Percentiles rank a stretch among this genome's conserved stretches.
phyloP scores from a whole-genome alignment of 2,888 invertebrate genomes.

The Galerucella nymphaeae region DNA sequence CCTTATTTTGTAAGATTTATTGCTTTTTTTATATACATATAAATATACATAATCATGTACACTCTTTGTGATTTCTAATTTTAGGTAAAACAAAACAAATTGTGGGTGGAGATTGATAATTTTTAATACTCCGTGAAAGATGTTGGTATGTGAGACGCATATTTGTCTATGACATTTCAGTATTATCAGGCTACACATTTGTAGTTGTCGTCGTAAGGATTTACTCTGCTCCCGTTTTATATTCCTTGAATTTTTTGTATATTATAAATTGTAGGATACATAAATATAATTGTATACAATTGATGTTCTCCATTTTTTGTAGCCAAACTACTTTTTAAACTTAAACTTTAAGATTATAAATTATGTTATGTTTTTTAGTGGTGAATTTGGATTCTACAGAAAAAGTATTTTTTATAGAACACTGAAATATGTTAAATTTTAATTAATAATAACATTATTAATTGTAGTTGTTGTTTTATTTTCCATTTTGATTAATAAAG shows the following conservation, averaged over 20 bases:
- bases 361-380: constrained; percentile 34
- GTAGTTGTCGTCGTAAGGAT: neutral
- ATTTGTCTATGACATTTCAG: constrained; percentile 1
- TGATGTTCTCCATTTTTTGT: constrained; percentile 25
- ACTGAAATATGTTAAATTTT: constrained; percentile 38
- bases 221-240: neutral
- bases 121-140: neutral
- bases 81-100: neutral
- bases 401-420: constrained; percentile 37
- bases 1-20: neutral
- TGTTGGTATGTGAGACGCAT: neutral
- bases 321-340: constrained; percentile 30
- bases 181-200: neutral
- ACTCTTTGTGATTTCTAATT: constrained; percentile 1
- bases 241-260: neutral
- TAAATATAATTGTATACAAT: neutral
- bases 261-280: neutral
- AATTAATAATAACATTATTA: constrained; percentile 36
- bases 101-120: neutral
- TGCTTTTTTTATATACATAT: constrained; percentile 2
- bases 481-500: neutral
- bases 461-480: constrained; percentile 21
- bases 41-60: neutral
- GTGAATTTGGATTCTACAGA: constrained; percentile 35
- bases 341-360: constrained; percentile 29